Evolutionary conservation across 1,140 invertebrate species (phyloP).

Genomic region (Drosophila teissieri): DNA sequence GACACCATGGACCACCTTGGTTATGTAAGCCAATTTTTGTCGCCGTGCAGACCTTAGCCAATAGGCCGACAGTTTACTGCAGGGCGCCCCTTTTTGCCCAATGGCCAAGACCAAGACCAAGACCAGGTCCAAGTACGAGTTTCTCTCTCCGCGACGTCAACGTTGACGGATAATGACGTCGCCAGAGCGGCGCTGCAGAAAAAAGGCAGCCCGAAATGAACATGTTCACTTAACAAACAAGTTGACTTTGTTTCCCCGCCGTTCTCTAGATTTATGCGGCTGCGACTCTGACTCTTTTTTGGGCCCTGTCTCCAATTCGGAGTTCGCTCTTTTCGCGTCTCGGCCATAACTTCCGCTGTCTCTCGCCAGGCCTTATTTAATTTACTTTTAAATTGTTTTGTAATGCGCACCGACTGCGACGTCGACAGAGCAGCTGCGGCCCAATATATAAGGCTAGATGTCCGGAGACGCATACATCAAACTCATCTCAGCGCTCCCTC

Average conservation of each 20-base stretch:
- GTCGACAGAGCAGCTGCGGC: conserved; percentile 35
- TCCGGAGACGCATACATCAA: conserved; percentile 80
- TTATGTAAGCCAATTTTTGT: conserved; percentile 3
- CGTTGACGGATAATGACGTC: conserved; percentile 29
- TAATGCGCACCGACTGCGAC: conserved; percentile 64
- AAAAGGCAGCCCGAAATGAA: conserved; percentile 71
- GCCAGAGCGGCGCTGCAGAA: conserved; percentile 52
- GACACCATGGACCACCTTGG: background rate
- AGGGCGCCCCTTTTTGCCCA: conserved; percentile 28
- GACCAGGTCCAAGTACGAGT: conserved; percentile 66
- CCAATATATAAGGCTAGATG: conserved; percentile 77
- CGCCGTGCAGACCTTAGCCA: conserved; percentile 48
- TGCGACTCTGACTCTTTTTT: conserved; percentile 30
- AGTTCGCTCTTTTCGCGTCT: conserved; percentile 50
- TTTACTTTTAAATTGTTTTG: conserved; percentile 82
- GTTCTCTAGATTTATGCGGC: conserved; percentile 69
- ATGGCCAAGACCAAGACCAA: conserved; percentile 60
- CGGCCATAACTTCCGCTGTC: conserved; percentile 60
- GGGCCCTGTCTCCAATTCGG: conserved; percentile 22
- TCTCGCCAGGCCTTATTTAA: conserved; percentile 62
- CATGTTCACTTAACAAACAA: conserved; percentile 81
- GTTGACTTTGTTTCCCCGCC: conserved; percentile 74
- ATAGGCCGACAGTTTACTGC: conserved; percentile 74
- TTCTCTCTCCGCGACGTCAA: conserved; percentile 54
- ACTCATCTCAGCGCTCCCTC: conserved; percentile 73